Conservation (phyloP, 2,888 invertebrate species). For the Gymnocheta viridis region DNA sequence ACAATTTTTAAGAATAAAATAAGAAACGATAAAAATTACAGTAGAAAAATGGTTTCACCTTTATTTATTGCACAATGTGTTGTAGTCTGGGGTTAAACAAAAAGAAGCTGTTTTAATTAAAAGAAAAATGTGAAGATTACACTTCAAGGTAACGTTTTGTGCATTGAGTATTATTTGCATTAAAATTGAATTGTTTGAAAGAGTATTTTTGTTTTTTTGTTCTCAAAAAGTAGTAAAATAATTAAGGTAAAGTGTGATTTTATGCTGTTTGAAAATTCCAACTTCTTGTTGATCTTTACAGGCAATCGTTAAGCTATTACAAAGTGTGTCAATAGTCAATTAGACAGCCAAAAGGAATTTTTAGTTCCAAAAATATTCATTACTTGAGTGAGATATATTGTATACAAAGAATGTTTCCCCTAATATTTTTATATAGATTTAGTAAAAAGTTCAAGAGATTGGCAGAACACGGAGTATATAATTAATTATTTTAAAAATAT, state of each 20-base stretch:
- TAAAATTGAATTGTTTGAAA: constrained; percentile 24
- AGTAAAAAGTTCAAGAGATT: neutral
- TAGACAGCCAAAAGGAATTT: neutral
- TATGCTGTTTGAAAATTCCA: neutral
- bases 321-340: neutral
- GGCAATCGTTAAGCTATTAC: neutral
- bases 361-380: no score
- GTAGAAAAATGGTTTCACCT: no score
- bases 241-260: neutral
- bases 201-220: neutral
- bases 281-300: neutral
- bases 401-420: no score
- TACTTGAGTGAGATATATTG: no score
- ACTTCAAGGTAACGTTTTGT: constrained; percentile 18
- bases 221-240: neutral
- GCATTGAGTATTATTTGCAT: neutral
- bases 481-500: neutral
- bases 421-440: neutral
- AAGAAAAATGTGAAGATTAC: constrained; percentile 6
- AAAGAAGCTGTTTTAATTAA: no score
- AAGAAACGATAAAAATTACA: no score
- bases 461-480: no score
- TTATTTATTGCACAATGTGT: no score
- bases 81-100: no score
- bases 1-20: neutral